Conservation (phyloP, 2,888 invertebrate genomes). For the Lordiphosa fenestrarum region DNA sequence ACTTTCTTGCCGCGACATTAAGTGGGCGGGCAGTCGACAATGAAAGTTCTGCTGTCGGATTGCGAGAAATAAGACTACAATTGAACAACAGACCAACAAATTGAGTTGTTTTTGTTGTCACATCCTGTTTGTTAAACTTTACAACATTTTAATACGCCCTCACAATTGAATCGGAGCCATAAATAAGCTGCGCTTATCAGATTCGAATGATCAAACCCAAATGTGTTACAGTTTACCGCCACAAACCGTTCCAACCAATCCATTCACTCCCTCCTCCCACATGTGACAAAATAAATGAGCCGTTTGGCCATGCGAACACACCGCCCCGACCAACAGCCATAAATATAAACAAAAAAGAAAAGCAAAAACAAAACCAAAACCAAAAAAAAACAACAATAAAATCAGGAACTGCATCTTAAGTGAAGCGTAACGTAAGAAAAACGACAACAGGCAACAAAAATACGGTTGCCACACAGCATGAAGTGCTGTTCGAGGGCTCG, state of each 20-base stretch:
- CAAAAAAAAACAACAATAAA: constrained; percentile 17
- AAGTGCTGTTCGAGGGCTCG: constrained; percentile 5
- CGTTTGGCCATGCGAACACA: constrained; percentile 35
- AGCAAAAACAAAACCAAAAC: no score
- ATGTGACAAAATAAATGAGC: constrained; percentile 69
- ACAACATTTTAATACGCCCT: constrained; percentile 43
- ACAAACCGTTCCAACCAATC: constrained; percentile 18
- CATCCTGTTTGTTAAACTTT: constrained; percentile 40
- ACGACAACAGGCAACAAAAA: constrained; percentile 16
- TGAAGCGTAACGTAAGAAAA: constrained; percentile 58
- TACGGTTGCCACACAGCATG: constrained; percentile 39
- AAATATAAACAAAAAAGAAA: constrained; percentile 2
- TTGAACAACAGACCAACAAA: constrained; percentile 11
- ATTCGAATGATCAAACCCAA: constrained; percentile 46
- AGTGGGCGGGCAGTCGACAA: constrained; percentile 5
- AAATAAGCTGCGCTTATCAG: constrained; percentile 61
- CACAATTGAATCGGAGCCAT: constrained; percentile 52
- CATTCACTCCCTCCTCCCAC: constrained; percentile 38
- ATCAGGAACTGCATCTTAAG: constrained; percentile 67
- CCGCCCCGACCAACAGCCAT: constrained; percentile 12
- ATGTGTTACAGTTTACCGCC: constrained; percentile 17
- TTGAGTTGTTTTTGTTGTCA: constrained; percentile 40
- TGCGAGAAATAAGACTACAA: no score
- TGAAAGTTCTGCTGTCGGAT: no score
- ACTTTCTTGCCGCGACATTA: constrained; percentile 5